Conservation (phyloP, 2,797 vertebrate genomes). For the Fistularia commersonii region DNA sequence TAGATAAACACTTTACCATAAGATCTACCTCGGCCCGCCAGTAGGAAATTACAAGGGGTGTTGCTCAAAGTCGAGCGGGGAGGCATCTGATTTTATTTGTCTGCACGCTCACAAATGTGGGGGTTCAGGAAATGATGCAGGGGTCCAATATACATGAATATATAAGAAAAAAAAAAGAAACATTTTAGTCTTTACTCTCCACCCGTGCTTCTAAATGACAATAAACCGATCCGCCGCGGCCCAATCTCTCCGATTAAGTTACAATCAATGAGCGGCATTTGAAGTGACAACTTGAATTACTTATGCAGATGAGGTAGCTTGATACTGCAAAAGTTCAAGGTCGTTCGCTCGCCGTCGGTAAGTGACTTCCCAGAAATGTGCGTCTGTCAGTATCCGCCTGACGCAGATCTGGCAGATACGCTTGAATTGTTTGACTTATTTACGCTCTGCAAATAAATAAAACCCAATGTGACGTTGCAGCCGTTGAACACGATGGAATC, state of each 20-base stretch:
- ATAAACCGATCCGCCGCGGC: slow-evolving; percentile 20
- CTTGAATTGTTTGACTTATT: background rate
- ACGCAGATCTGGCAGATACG: background rate
- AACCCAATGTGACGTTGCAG: background rate
- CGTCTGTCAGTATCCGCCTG: slow-evolving; percentile 8
- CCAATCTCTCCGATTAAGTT: slow-evolving; percentile 43
- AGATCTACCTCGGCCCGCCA: slow-evolving; percentile 43
- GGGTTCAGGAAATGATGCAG: slow-evolving; percentile 14
- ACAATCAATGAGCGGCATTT: slow-evolving; percentile 54
- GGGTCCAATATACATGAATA: too few relatives aligned
- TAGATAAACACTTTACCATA: slow-evolving; percentile 67
- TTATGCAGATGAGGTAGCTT: slow-evolving; percentile 61
- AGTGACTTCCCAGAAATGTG: slow-evolving; percentile 22
- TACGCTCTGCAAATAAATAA: slow-evolving; percentile 16
- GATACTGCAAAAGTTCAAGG: slow-evolving; percentile 57
- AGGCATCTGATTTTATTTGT: slow-evolving; percentile 46
- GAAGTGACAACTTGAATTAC: slow-evolving; percentile 62
- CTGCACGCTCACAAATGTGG: slow-evolving; percentile 14
- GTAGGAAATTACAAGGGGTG: slow-evolving; percentile 63
- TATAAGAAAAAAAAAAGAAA: background rate
- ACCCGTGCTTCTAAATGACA: background rate
- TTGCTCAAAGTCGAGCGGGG: slow-evolving; percentile 49
- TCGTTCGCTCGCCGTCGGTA: slow-evolving; percentile 10
- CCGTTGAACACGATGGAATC: too few relatives aligned
- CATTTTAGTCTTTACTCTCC: background rate